A percentile compares a stretch with the other conserved stretches of the same genome.
Evolutionary conservation across 23 tunicate species (phyloP).

Genomic region (Corella eumyota): DNA sequence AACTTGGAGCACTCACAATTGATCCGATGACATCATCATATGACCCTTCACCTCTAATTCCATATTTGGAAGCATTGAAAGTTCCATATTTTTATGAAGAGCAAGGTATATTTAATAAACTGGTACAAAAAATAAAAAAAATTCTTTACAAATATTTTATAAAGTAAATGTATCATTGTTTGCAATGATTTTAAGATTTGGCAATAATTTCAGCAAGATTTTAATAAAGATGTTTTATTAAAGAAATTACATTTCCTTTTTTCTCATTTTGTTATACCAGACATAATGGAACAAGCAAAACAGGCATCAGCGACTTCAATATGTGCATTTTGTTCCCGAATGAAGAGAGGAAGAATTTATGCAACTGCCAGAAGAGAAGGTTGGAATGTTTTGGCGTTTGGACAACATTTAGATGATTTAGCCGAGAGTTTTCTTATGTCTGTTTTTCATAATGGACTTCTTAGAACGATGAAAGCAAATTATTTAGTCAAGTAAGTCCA

Average conservation of each 20-base stretch:
- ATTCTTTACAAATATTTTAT: too few species aligned
- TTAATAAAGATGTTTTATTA: too few species aligned
- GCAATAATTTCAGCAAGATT: background rate
- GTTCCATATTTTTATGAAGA: conserved; percentile 84
- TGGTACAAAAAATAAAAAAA: too few species aligned
- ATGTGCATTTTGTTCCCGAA: conserved; percentile 92
- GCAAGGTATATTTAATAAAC: conserved; percentile 32
- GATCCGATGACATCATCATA: conserved; percentile 97
- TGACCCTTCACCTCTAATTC: conserved; percentile 93
- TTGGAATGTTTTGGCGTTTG: conserved; percentile 99
- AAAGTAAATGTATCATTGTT: too few species aligned
- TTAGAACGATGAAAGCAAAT: conserved; percentile 94
- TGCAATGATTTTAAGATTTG: background rate
- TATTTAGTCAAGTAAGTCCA: conserved; percentile 50
- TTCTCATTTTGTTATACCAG: conserved; percentile 6
- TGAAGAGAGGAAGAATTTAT: conserved; percentile 94
- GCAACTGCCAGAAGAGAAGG: conserved; percentile 74
- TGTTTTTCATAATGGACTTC: conserved; percentile 87
- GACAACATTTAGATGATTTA: conserved; percentile 95
- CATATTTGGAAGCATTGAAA: conserved; percentile 51
- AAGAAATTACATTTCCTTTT: too few species aligned
- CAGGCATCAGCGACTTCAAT: conserved; percentile 67
- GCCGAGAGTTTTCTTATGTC: conserved; percentile 98
- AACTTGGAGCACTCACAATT: conserved; percentile 96
- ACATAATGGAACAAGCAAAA: conserved; percentile 70